phyloP scores from a whole-genome alignment of 1,140 invertebrate genomes.

The Zaprionus ghesquierei region DNA sequence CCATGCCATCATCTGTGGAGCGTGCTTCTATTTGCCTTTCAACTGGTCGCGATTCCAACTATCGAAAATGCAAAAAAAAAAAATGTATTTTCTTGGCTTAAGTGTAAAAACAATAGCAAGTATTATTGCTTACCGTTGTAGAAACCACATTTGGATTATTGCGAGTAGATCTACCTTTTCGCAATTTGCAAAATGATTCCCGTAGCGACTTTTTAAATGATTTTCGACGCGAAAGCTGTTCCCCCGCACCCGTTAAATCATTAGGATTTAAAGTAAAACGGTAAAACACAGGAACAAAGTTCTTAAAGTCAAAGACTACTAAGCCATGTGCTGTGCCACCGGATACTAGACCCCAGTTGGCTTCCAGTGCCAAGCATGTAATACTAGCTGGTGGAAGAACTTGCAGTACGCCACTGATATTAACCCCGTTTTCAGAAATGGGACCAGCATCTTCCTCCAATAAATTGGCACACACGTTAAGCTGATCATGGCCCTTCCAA shows the following conservation, averaged over 20 bases:
- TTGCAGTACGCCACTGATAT: constrained; percentile 92
- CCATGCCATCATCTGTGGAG: constrained; percentile 92
- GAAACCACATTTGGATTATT: constrained; percentile 79
- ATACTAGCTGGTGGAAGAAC: constrained; percentile 96
- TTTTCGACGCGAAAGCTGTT: constrained; percentile 95
- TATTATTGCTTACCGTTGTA: constrained; percentile 60
- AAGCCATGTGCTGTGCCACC: constrained; percentile 98
- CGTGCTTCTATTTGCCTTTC: constrained; percentile 96
- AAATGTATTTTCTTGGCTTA: background rate
- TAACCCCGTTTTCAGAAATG: constrained; percentile 87
- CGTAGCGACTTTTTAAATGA: constrained; percentile 98
- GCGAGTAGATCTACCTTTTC: constrained; percentile 93
- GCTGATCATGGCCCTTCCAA: constrained; percentile 98
- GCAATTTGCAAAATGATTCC: constrained; percentile 95
- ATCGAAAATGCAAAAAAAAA: background rate
- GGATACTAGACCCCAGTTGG: constrained; percentile 94
- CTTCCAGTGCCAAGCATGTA: constrained; percentile 93
- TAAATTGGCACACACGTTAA: constrained; percentile 83
- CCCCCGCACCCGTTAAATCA: constrained; percentile 95
- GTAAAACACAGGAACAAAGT: constrained; percentile 89
- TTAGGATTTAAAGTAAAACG: constrained; percentile 97
- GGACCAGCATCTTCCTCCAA: constrained; percentile 74
- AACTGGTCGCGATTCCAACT: constrained; percentile 91
- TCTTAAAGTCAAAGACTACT: constrained; percentile 93
- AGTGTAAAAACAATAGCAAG: background rate